Percentiles rank a stretch among this genome's conserved stretches.
These are phyloP conservation scores for Theonella swinhoei DNA, from an alignment of 37 sponge, comb jelly and placozoan genomes.

Conservation along the genomic window DNA sequence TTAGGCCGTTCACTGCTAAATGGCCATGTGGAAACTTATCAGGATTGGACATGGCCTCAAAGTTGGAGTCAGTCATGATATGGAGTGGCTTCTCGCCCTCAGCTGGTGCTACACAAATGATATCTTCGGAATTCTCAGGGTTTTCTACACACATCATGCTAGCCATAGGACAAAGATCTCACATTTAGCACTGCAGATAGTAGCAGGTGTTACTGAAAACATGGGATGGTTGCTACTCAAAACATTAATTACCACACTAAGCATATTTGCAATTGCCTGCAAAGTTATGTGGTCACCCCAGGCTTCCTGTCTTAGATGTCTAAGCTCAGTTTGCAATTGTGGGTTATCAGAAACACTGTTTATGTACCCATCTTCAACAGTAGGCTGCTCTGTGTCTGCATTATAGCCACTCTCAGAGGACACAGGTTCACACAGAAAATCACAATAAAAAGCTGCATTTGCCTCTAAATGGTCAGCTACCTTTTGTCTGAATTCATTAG, in stretches of 20 bases:
- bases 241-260: not conserved
- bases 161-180: not conserved
- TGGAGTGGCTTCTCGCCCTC: slow-evolving; percentile 20
- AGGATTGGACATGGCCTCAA: slow-evolving; percentile 33
- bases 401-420: not conserved
- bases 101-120: slow-evolving; percentile 9
- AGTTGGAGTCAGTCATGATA: slow-evolving; percentile 26
- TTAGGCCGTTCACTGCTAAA: slow-evolving; percentile 15
- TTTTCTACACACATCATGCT: slow-evolving; percentile 26
- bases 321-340: not conserved
- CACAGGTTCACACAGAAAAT: slow-evolving; percentile 18
- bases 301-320: slow-evolving; percentile 13
- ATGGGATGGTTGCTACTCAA: not conserved
- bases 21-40: slow-evolving; percentile 7
- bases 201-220: not conserved
- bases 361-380: not conserved
- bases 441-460: not conserved
- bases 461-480: not conserved
- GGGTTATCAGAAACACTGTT: slow-evolving; percentile 4
- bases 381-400: slow-evolving; percentile 24
- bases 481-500: not conserved
- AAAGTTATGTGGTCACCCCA: slow-evolving; percentile 31
- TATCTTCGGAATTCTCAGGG: slow-evolving; percentile 5
- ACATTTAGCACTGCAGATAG: not conserved
- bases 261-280: slow-evolving; percentile 2